phyloP scores from a whole-genome alignment of 2,888 invertebrate genomes.

The Troides helena region DNA sequence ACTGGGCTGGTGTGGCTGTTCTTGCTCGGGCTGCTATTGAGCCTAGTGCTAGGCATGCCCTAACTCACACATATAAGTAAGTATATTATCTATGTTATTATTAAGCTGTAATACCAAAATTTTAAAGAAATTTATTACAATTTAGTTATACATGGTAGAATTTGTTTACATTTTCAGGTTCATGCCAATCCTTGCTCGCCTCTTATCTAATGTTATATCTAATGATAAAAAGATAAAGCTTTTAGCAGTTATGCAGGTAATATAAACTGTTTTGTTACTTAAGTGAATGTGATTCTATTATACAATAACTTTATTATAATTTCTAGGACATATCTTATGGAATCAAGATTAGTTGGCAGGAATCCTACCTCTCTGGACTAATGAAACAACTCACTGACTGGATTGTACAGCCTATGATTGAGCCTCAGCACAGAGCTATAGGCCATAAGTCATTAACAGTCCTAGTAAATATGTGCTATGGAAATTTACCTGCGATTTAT shows the following conservation, averaged over 20 bases:
- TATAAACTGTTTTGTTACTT: not conserved
- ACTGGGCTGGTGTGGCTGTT: conserved; percentile 85
- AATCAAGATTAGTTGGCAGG: conserved; percentile 89
- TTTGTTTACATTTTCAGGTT: conserved; percentile 69
- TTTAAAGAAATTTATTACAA: too few species aligned
- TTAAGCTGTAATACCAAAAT: too few species aligned
- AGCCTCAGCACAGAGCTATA: conserved; percentile 63
- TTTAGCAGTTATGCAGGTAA: conserved; percentile 83
- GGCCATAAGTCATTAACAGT: conserved; percentile 82
- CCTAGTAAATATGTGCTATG: conserved; percentile 88
- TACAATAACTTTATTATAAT: not conserved
- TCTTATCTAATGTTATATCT: conserved; percentile 81
- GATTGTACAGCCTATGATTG: conserved; percentile 76
- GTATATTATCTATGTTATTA: conserved; percentile 26
- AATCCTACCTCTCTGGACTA: conserved; percentile 85
- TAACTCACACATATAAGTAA: conserved; percentile 84
- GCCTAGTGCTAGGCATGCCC: conserved; percentile 80
- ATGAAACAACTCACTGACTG: conserved; percentile 84
- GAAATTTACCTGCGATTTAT: conserved; percentile 87
- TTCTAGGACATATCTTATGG: conserved; percentile 87
- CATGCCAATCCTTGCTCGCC: conserved; percentile 82
- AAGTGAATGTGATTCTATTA: not conserved
- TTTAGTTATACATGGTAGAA: not conserved
- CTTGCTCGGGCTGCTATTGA: conserved; percentile 82
- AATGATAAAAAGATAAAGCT: conserved; percentile 83